Evolutionary conservation across 92 coral and sea anemone genomes (phyloP).

Genomic region (Zoanthus sansibaricus): DNA sequence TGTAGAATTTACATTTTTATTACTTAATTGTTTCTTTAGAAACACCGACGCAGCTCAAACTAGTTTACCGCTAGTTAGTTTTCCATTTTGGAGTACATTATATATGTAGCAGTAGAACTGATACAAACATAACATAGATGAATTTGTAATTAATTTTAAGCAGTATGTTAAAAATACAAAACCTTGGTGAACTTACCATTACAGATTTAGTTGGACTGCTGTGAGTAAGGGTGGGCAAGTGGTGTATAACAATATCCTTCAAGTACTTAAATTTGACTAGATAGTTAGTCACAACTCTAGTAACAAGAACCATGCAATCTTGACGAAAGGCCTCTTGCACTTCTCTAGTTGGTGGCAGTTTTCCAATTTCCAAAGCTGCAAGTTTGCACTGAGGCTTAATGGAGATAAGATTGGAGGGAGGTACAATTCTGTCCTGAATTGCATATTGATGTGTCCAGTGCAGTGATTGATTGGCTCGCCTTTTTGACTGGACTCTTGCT

Average conservation of each 20-base stretch:
- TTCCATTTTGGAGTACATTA: neutral
- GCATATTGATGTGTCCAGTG: constrained; percentile 72
- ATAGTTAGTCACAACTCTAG: constrained; percentile 47
- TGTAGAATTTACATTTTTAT: too few relatives aligned
- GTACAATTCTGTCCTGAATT: constrained; percentile 39
- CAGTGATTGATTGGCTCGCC: constrained; percentile 43
- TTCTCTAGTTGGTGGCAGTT: constrained; percentile 53
- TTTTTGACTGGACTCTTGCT: constrained; percentile 57
- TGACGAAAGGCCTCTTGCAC: constrained; percentile 50
- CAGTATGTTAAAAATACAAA: neutral
- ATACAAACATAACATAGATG: neutral
- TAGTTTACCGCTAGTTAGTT: too few relatives aligned
- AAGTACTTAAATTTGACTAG: constrained; percentile 47
- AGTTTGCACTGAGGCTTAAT: constrained; percentile 21
- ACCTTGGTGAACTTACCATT: constrained; percentile 25
- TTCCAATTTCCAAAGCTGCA: constrained; percentile 34
- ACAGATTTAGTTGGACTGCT: constrained; percentile 47
- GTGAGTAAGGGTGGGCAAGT: constrained; percentile 48
- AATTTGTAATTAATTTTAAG: neutral
- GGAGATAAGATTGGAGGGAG: constrained; percentile 14
- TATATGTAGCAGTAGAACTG: neutral
- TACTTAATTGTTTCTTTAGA: too few relatives aligned
- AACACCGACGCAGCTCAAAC: too few relatives aligned
- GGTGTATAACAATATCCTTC: constrained; percentile 43
- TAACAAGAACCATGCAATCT: constrained; percentile 50